Conservation (phyloP, 2,797 vertebrate genomes). For the Pygocentrus nattereri region DNA sequence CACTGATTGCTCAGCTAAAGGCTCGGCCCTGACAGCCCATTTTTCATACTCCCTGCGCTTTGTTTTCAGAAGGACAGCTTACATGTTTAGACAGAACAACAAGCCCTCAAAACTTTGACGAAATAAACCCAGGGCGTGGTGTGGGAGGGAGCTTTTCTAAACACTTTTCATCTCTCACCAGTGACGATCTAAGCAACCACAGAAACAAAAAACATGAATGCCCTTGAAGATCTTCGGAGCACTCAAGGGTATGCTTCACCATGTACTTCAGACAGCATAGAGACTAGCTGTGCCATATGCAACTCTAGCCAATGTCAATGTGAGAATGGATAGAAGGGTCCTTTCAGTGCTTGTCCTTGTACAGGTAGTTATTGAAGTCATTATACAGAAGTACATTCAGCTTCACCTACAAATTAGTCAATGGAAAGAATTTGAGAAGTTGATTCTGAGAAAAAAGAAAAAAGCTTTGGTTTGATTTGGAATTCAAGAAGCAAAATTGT, state of each 20-base stretch:
- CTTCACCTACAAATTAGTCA: not conserved
- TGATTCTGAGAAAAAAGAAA: not conserved
- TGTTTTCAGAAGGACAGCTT: conserved; percentile 56
- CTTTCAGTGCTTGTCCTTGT: conserved; percentile 7
- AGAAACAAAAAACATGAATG: conserved; percentile 49
- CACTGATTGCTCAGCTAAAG: conserved; percentile 66
- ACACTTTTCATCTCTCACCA: conserved; percentile 29
- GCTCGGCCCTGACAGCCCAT: conserved; percentile 64
- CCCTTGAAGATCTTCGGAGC: conserved; percentile 65
- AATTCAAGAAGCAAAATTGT: conserved; percentile 52
- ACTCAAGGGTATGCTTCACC: conserved; percentile 66
- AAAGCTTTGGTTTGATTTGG: conserved; percentile 31
- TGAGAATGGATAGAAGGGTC: conserved; percentile 15
- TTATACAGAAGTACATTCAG: conserved; percentile 18
- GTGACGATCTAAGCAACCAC: conserved; percentile 20
- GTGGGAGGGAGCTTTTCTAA: conserved; percentile 32
- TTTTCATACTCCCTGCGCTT: conserved; percentile 63
- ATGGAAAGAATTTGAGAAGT: conserved; percentile 12
- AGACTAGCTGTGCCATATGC: conserved; percentile 24
- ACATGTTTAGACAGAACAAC: conserved; percentile 41
- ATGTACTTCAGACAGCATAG: conserved; percentile 60
- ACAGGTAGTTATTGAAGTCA: not conserved
- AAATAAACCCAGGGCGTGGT: conserved; percentile 29
- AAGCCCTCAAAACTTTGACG: conserved; percentile 20
- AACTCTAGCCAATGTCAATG: conserved; percentile 52